Percentiles rank a stretch among this genome's conserved stretches.
Conservation (phyloP, 1,140 invertebrate species). For the Eriosoma lanigerum region DNA sequence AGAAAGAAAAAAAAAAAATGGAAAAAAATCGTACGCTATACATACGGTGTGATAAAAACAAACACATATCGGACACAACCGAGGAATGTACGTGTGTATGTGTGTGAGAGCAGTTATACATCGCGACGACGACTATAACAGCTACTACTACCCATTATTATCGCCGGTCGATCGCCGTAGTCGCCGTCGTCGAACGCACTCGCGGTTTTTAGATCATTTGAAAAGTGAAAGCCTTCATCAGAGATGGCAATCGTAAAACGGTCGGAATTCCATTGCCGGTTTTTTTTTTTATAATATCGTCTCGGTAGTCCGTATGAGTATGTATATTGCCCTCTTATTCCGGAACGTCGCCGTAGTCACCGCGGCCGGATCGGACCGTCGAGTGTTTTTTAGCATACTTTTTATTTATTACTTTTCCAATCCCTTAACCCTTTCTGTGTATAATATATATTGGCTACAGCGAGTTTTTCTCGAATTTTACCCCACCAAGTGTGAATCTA, state of each 20-base stretch:
- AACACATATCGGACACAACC: constrained; percentile 2
- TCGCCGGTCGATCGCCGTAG: background rate
- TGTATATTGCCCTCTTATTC: background rate
- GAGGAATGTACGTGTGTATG: background rate
- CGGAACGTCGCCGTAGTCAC: background rate
- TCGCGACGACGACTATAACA: too few relatives aligned
- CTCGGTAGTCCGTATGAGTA: background rate
- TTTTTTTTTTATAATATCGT: background rate
- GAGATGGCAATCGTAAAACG: constrained; percentile 40
- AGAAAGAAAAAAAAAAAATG: background rate
- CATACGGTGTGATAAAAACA: constrained; percentile 30
- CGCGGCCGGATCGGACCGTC: background rate
- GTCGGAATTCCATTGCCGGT: constrained; percentile 33
- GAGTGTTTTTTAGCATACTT: background rate
- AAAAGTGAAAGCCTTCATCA: constrained; percentile 30
- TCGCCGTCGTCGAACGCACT: background rate
- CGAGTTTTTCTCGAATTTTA: too few relatives aligned
- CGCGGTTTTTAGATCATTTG: constrained; percentile 40
- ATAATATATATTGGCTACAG: too few relatives aligned
- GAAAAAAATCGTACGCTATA: constrained; percentile 7
- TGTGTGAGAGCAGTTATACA: background rate
- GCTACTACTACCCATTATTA: background rate
- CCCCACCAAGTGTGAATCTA: too few relatives aligned
- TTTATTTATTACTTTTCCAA: background rate
- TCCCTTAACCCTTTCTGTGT: background rate